Base-by-base conservation (phyloP, 2,113 vertebrate genomes). In the Mionectes macconnelli region DNA sequence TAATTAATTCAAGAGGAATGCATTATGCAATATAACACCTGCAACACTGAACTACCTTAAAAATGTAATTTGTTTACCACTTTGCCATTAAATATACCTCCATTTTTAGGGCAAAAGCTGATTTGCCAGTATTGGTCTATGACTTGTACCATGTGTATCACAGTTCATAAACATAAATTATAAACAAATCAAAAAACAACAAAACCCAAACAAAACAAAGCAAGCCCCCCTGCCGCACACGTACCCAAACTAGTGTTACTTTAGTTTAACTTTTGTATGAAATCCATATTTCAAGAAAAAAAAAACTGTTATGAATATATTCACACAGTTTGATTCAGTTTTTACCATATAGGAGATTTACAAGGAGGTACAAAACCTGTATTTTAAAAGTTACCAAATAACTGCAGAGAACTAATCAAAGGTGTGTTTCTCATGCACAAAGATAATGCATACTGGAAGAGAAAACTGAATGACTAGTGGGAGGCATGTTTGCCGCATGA, bases 291-390 rank as follows among this genome's bases (percentile, higher is more conserved):
- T 90, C 40, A 68, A 81, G 64, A 25, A 15, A 92, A 87, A 93
- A 85, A 0, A 0, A 5, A n/a, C 23, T 72, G 7, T 63, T 69
- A 56, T 25, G 20, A 66, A 69, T 85, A 84, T 87, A 49, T 37
- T 94, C 35, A 56, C 64, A 39, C 6, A 84, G 14, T 5, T 92
- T 95, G 92, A 87, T 85, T 93, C 33, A 56, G 6, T 73, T 93
- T 95, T 69, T 80, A 22, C 49, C 22, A 56, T 44, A 45, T 11
- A 76, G 25, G 16, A 82, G n/a, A 77, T 69, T 86, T 85, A 80
- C 14, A 90, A 49, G 23, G 17, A 69, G 27, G 18, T 53, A 75
- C 25, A 84, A 86, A 75, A 78, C 28, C 14, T 22, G 2, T 55
- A 59, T 74, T 77, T 56, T 19, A 66, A 59, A 87, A 64, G 18